Evolutionary conservation across 2,888 invertebrate species (phyloP), one percentile per base, ranked within the genome.

Genomic region (Oxyscelio sp.): DNA sequence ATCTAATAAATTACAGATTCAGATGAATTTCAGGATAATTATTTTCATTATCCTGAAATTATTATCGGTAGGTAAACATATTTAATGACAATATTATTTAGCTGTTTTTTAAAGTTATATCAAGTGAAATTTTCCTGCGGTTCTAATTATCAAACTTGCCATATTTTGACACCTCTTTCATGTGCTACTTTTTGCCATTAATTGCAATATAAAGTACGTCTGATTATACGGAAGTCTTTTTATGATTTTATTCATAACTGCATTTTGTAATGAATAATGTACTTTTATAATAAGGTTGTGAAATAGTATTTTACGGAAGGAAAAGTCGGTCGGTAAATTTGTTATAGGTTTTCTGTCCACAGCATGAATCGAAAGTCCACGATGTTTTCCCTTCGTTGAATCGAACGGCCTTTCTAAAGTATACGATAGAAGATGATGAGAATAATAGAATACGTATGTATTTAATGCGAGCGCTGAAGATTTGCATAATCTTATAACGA

Each of bases 401-500:
- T 6, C 48, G n/a, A 27, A 27, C 27, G 40, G 56, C 45, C 45
- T 58, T 70, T 70, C 48, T 52, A 63, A 65, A 43, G 15, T n/a
- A 52, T 13, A 24, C 43, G 52, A 40, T 52, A 27, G 22, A 24
- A 52, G 38, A 34, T 38, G 13, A 31, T 54, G 21, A 6, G 54
- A 66, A 65, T 75, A 75, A 75, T 65, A 27, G 43, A 66, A 68
- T 54, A 54, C 38, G 54, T 63, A 68, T 70, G n/a, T n/a, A n/a
- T n/a, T 66, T 38, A 52, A 66, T 21, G 17, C 40, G 54, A 70
- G 19, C 61, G 17, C 13, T 11, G 21, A 2, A 70, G 70, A 87
- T 89, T 87, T 88, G 85, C 86, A 88, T 89, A 88, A 87, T 88
- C 74, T 79, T 58, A 58, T 83, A 86, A 88, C 85, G 88, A 89